Base-by-base conservation (phyloP, 2,888 invertebrate species). In the Drosophila cognata region DNA sequence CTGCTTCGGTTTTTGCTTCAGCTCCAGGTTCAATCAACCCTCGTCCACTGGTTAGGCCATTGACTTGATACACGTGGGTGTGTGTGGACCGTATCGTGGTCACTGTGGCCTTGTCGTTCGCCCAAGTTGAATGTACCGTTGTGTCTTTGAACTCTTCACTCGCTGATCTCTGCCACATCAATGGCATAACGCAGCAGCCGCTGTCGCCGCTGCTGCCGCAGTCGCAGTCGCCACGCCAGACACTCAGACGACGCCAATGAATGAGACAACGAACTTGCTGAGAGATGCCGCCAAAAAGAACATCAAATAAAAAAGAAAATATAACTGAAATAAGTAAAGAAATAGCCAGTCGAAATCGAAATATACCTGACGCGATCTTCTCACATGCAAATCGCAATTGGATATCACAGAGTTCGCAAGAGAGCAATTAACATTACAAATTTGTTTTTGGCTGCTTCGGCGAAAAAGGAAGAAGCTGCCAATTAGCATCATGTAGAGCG, bases 311-410 rank as follows among this genome's bases (percentile, higher is more conserved):
- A 41, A 18, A 28, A n/a, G 7, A 33, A 25, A 21, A 58, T 38
- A 43, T 46, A 74, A 10, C 68, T 59, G 38, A 62, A 66, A 71
- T 61, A 73, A 76, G 68, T 55, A 59, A 67, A 72, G 46, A 38
- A 61, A 65, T 70, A 31, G 50, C 55, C 83, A 84, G 75, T 68
- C 87, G 70, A 88, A 72, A 71, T 77, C 84, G 71, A 89, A 89
- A 89, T 88, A 86, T 85, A 86, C 85, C 85, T 86, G 85, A 88
- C 90, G 65, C 90, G 79, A 88, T 88, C 90, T 85, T 74, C 46
- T 60, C 76, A 72, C 78, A 86, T 86, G 85, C 86, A 85, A 86
- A 86, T 89, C 68, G 35, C 71, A 41, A 33, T 51, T 51, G 59
- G 61, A 69, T 31, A 67, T 58, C 79, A 51, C 66, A 48, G 69